These are phyloP conservation scores for Kryptopterus vitreolus DNA, from an alignment of 2,797 vertebrate species.

Conservation along the genomic window DNA sequence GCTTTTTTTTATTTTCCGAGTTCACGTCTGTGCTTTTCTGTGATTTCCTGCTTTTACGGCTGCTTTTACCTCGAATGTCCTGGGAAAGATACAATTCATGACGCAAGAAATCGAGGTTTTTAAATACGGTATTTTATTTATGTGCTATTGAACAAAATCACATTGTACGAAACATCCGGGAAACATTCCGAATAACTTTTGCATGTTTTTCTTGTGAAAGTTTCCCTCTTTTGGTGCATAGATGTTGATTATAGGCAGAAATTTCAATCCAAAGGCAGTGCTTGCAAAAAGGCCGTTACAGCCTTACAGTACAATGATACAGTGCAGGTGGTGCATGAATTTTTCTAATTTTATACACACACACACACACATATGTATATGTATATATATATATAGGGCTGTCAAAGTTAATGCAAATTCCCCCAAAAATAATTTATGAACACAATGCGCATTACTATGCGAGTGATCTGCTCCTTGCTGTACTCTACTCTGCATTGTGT, in stretches of 20 bases:
- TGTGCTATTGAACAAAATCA: background rate
- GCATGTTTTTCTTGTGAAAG: background rate
- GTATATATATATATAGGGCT: too few species aligned
- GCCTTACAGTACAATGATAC: background rate
- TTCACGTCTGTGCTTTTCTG: background rate
- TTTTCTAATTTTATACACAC: too few species aligned
- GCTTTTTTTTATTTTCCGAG: background rate
- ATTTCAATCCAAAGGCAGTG: background rate
- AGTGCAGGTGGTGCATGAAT: background rate
- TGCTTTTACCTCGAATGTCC: background rate
- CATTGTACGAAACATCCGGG: background rate
- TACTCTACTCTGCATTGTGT: too few species aligned
- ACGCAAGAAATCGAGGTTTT: background rate
- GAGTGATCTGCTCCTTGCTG: too few species aligned
- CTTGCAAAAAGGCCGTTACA: background rate
- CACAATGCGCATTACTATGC: too few species aligned
- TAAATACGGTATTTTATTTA: slow-evolving; percentile 1
- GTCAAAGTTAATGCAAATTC: too few species aligned
- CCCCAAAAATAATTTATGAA: too few species aligned
- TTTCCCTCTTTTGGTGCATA: slow-evolving; percentile 1
- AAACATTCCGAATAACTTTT: background rate
- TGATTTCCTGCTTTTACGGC: slow-evolving; percentile 20
- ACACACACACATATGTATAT: too few species aligned
- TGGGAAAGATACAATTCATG: background rate
- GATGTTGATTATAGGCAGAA: background rate